These are phyloP conservation scores for Diaperis boleti DNA, from an alignment of 2,888 invertebrate genomes.

Conservation along the genomic window DNA sequence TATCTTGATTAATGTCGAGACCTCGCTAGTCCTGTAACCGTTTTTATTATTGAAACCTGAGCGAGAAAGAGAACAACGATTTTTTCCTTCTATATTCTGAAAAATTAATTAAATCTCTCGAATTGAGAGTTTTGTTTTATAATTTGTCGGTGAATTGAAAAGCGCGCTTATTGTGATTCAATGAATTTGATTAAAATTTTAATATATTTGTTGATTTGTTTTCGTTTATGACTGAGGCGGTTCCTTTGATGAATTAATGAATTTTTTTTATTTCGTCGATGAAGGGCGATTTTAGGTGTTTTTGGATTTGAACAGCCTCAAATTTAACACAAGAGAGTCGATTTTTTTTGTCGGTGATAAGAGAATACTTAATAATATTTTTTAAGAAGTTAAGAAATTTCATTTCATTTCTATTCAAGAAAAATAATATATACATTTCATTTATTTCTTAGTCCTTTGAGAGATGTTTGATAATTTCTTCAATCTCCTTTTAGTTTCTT, in stretches of 20 bases:
- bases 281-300: no score
- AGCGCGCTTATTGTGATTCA: conserved; percentile 56
- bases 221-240: conserved; percentile 49
- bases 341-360: no score
- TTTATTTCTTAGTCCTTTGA: no score
- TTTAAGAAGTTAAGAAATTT: no score
- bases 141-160: conserved; percentile 58
- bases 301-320: no score
- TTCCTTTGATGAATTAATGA: conserved; percentile 58
- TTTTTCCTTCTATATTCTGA: conserved; percentile 51
- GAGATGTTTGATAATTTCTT: no score
- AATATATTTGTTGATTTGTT: conserved; percentile 63
- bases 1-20: conserved; percentile 32
- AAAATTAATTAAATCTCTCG: conserved; percentile 59
- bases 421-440: no score
- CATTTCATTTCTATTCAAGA: no score
- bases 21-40: conserved; percentile 28
- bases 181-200: conserved; percentile 64
- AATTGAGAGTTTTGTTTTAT: conserved; percentile 57
- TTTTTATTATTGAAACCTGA: conserved; percentile 33
- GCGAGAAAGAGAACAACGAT: conserved; percentile 35
- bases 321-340: no score
- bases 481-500: no score
- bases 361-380: no score
- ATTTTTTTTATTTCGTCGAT: conserved; percentile 53